phyloP scores from a whole-genome alignment of 2,113 vertebrate genomes.

The Ranitomeya imitator region DNA sequence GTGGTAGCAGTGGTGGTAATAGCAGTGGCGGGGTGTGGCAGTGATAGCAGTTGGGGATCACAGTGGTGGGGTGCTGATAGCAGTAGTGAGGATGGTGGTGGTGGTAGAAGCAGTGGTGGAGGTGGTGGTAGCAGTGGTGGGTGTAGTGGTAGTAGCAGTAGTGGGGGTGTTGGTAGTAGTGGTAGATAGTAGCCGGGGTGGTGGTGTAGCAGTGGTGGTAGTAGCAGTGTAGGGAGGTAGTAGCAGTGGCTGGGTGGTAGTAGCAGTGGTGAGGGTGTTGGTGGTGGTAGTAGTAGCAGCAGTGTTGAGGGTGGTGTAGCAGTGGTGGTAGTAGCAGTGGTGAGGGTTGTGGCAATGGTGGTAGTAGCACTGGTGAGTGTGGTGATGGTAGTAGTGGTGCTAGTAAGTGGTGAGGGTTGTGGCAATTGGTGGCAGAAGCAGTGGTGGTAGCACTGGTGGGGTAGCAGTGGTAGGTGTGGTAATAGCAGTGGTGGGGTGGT shows the following conservation, averaged over 20 bases:
- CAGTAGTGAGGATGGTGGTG: not conserved
- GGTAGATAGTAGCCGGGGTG: not conserved
- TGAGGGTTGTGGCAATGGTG: too few relatives aligned
- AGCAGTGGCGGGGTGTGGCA: not conserved
- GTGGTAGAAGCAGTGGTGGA: not conserved
- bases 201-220: not conserved
- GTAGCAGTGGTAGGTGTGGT: too few relatives aligned
- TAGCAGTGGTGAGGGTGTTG: not conserved
- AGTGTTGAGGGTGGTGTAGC: too few relatives aligned
- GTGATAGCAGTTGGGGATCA: not conserved
- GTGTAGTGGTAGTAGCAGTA: too few relatives aligned
- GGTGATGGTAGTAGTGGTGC: too few relatives aligned
- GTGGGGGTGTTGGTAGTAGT: not conserved
- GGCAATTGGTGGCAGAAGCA: too few relatives aligned
- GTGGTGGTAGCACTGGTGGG: not conserved
- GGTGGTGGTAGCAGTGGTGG: not conserved
- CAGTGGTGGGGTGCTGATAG: not conserved
- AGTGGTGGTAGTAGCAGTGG: too few relatives aligned
- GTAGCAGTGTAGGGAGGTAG: not conserved
- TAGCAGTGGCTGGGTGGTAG: not conserved
- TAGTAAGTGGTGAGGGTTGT: too few relatives aligned
- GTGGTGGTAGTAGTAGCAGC: too few relatives aligned
- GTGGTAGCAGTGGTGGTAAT: not conserved
- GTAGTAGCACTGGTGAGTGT: too few relatives aligned
- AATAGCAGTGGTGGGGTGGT: not conserved